Evolutionary conservation across 2,113 vertebrate species (phyloP).

Genomic region (Notothenia rossii): DNA sequence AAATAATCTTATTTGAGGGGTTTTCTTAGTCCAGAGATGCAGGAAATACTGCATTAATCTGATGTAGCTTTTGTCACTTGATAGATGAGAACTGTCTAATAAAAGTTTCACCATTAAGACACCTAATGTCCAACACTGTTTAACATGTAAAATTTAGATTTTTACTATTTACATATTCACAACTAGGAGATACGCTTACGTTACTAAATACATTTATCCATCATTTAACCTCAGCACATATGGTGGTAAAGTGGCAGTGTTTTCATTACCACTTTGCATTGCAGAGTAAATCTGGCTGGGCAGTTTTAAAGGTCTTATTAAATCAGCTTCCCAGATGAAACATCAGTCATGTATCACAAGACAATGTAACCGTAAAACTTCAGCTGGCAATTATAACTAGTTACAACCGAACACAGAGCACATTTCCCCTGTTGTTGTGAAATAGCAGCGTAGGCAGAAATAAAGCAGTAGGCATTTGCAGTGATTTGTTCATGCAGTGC

Average conservation of each 20-base stretch:
- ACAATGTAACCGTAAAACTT: conserved; percentile 14
- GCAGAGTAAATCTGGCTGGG: neutral
- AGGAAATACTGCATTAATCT: conserved; percentile 6
- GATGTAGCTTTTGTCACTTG: conserved; percentile 14
- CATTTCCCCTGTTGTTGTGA: conserved; percentile 14
- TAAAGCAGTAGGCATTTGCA: conserved; percentile 22
- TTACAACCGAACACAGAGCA: conserved; percentile 10
- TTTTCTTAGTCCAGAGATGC: neutral
- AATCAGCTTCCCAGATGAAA: neutral
- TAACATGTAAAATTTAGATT: neutral
- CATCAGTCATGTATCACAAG: conserved; percentile 10
- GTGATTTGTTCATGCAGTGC: conserved; percentile 37
- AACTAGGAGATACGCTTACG: neutral
- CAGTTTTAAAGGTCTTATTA: conserved; percentile 31
- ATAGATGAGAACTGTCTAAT: conserved; percentile 15
- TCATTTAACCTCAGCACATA: conserved; percentile 7
- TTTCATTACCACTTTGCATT: conserved; percentile 8
- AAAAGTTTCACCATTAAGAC: neutral
- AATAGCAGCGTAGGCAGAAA: conserved; percentile 25
- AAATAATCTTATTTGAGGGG: neutral
- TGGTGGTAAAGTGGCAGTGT: conserved; percentile 39
- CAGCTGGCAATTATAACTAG: conserved; percentile 6
- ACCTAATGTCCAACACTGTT: neutral
- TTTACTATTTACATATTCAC: conserved; percentile 27
- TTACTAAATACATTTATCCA: conserved; percentile 5